These are phyloP conservation scores for Caerostris extrusa DNA, from an alignment of 1,140 invertebrate species.

Conservation along the genomic window DNA sequence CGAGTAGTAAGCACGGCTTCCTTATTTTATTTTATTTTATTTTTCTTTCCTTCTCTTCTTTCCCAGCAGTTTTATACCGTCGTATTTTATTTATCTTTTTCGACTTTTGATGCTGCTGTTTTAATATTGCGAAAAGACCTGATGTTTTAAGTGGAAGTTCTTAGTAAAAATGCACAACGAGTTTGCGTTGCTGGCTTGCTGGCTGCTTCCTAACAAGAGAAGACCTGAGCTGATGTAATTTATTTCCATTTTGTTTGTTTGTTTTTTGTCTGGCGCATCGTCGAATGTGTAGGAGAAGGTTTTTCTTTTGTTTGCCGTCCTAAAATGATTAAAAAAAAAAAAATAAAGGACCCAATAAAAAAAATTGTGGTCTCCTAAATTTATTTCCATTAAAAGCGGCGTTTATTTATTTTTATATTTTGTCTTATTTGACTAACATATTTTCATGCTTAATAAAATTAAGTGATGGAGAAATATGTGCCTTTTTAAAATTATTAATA, in stretches of 20 bases:
- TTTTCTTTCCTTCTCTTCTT: neutral
- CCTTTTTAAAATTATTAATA: neutral
- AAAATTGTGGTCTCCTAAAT: neutral
- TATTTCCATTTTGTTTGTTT: conserved; percentile 56
- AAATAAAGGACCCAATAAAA: neutral
- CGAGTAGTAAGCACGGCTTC: conserved; percentile 74
- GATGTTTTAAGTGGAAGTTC: conserved; percentile 67
- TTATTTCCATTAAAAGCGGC: conserved; percentile 19
- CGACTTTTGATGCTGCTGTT: conserved; percentile 45
- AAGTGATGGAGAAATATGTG: neutral
- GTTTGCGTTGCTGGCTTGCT: neutral
- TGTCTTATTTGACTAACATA: neutral
- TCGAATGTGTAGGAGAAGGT: neutral
- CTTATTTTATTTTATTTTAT: conserved; percentile 26
- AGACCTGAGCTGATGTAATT: conserved; percentile 23
- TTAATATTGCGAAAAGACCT: conserved; percentile 40
- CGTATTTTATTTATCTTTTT: conserved; percentile 40
- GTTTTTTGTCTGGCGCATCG: conserved; percentile 35
- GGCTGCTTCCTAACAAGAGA: conserved; percentile 27
- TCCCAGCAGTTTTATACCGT: conserved; percentile 9
- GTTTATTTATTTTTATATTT: neutral
- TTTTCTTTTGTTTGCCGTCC: conserved; percentile 31
- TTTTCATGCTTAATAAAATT: neutral
- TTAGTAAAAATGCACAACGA: conserved; percentile 61
- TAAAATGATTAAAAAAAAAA: neutral